Base-by-base conservation (phyloP, 2,888 invertebrate genomes). In the Strigamia maritima region DNA sequence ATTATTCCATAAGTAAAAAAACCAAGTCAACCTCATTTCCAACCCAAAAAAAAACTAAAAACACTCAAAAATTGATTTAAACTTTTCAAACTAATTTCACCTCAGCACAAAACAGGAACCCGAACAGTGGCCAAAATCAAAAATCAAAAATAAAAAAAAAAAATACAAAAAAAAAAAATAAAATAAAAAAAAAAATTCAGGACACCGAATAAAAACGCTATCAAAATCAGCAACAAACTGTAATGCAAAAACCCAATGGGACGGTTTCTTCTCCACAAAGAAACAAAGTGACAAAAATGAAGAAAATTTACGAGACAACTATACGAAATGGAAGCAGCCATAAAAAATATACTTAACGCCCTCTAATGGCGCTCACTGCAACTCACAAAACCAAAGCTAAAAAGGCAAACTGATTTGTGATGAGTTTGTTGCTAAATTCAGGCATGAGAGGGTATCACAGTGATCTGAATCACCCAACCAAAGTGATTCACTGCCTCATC, bases 221-320 rank as follows among this genome's bases (percentile, higher is more conserved):
- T n/a, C 49, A 49, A 49, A 49, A 49, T n/a, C 49, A 49, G n/a
- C 49, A 49, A 49, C 49, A 49, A 49, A 49, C 49, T 49, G n/a
- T n/a, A 12, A 6, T 3, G n/a, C 49, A 49, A 49, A 49, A 31
- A 31, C 31, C n/a, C 49, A 49, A 16, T 16, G 49, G 19, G 19
- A 49, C 49, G 19, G 49, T 49, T 49, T n/a, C 49, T 40, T 40
- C 2, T 40, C 8, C n/a, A 19, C n/a, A 19, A 19, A 1, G 49
- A 49, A 49, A 49, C 49, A 49, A 49, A 49, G 49, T 49, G 49
- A 49, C 49, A 49, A 49, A 49, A 49, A 16, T n/a, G n/a, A 49
- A 31, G 2, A 19, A 49, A 49, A 49, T 49, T 49, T 49, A 49
- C 19, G 49, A 49, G n/a, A 49, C 49, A 49, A 49, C 49, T 49